These are phyloP conservation scores for Capra hircus DNA, from an alignment of 2,113 vertebrate species.

Conservation along the genomic window DNA sequence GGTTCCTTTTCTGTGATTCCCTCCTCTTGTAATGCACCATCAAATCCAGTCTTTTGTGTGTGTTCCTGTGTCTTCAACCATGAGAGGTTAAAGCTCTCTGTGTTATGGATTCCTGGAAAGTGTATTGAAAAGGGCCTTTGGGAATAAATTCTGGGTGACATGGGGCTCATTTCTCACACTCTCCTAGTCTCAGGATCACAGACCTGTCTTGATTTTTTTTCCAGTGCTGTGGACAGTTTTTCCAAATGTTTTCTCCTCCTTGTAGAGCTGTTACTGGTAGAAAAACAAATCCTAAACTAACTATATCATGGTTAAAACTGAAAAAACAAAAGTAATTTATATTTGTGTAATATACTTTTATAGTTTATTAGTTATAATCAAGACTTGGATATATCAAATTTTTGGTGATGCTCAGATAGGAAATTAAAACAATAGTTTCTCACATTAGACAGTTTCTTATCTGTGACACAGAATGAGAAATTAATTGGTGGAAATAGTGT, in stretches of 20 bases:
- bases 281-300: background rate
- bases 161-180: background rate
- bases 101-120: background rate
- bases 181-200: background rate
- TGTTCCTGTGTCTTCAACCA: background rate
- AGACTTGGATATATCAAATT: background rate
- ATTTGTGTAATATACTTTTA: background rate
- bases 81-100: background rate
- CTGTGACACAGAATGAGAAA: background rate
- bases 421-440: background rate
- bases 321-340: background rate
- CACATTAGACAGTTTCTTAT: background rate
- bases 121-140: background rate
- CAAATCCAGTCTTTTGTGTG: background rate
- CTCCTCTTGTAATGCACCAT: background rate
- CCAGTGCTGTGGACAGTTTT: background rate
- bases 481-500: background rate
- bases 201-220: background rate
- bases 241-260: background rate
- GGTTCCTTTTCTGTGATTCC: background rate
- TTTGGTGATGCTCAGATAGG: background rate
- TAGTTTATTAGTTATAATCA: background rate
- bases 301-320: background rate
- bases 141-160: background rate
- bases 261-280: background rate